phyloP scores from a whole-genome alignment of 1,140 invertebrate genomes.

The Philotrypesis tridentata region DNA sequence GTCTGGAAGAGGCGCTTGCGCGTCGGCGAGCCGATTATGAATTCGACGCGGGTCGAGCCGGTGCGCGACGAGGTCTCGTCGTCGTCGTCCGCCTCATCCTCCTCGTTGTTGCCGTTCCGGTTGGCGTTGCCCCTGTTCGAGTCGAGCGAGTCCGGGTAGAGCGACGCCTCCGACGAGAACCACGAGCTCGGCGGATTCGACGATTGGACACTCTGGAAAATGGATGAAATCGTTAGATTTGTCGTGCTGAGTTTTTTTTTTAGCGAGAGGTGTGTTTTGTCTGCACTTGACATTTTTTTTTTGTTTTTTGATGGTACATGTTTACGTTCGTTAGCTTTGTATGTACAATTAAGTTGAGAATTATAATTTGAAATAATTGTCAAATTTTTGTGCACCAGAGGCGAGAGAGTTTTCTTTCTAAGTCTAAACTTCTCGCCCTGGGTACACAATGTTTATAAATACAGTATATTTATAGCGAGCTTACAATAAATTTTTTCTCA shows the following conservation, averaged over 20 bases:
- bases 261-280: too few species aligned
- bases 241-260: too few species aligned
- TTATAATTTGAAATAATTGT: too few species aligned
- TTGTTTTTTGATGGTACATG: background rate
- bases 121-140: background rate
- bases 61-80: slow-evolving; percentile 64
- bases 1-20: slow-evolving; percentile 61
- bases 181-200: slow-evolving; percentile 73
- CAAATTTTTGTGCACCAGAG: too few species aligned
- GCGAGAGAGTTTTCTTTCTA: too few species aligned
- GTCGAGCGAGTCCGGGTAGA: slow-evolving; percentile 71
- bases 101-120: background rate
- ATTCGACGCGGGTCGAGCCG: slow-evolving; percentile 68
- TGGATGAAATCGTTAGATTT: slow-evolving; percentile 24
- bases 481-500: too few species aligned
- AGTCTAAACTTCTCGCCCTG: too few species aligned
- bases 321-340: background rate
- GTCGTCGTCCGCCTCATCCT: slow-evolving; percentile 26
- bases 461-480: too few species aligned
- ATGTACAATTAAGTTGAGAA: slow-evolving; percentile 1
- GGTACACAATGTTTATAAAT: too few species aligned
- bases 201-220: slow-evolving; percentile 60
- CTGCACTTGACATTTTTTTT: background rate
- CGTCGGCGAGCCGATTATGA: slow-evolving; percentile 68
- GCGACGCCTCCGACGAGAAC: slow-evolving; percentile 65